phyloP scores from a whole-genome alignment of 2,888 invertebrate genomes.

The Hipparchia semele region DNA sequence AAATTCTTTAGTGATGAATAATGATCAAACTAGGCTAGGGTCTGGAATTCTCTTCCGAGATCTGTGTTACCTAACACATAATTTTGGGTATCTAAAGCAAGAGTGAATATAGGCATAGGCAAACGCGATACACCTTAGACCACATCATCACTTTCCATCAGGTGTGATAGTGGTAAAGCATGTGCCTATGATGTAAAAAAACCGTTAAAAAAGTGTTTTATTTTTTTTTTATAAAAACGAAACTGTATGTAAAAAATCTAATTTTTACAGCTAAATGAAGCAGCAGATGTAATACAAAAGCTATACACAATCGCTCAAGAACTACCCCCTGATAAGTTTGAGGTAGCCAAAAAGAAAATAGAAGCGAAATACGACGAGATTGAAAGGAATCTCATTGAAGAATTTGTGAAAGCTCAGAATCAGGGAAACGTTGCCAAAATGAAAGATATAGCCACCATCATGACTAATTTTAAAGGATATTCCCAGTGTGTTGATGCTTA shows the following conservation, averaged over 20 bases:
- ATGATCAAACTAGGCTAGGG: no score
- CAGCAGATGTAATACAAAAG: constrained; percentile 99
- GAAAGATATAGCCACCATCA: constrained; percentile 95
- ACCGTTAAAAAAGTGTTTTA: no score
- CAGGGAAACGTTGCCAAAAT: constrained; percentile 93
- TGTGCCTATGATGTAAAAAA: no score
- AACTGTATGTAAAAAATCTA: background rate
- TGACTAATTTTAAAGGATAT: constrained; percentile 98
- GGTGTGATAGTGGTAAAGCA: no score
- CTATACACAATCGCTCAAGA: constrained; percentile 98
- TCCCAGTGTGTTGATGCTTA: constrained; percentile 98
- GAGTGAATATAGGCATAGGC: no score
- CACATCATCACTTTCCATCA: no score
- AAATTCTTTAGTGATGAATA: no score
- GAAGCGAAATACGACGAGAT: constrained; percentile 95
- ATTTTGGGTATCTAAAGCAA: no score
- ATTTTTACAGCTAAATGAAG: constrained; percentile 90
- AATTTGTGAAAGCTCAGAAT: constrained; percentile 95
- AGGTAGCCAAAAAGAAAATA: constrained; percentile 92
- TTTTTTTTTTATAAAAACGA: no score
- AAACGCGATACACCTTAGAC: no score
- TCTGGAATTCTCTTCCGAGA: no score
- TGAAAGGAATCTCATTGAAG: constrained; percentile 94
- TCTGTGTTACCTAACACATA: no score
- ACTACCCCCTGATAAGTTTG: constrained; percentile 93